Evolutionary conservation across 2,888 invertebrate genomes (phyloP).

Genomic region (Caradrina kadenii): DNA sequence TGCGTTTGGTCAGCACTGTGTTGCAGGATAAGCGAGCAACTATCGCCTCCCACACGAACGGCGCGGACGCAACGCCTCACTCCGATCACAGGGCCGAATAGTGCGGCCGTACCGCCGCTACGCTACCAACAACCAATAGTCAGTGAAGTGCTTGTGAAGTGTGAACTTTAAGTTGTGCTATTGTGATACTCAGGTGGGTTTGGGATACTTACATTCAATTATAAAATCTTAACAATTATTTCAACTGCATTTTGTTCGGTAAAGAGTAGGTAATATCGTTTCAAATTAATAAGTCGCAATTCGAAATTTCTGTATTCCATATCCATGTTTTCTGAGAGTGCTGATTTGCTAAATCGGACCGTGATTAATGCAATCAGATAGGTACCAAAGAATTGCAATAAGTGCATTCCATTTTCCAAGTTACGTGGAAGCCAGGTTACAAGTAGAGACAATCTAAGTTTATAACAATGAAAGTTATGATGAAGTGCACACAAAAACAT

Average conservation of each 20-base stretch:
- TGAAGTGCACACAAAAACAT: neutral
- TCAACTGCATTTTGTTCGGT: neutral
- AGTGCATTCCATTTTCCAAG: constrained; percentile 11
- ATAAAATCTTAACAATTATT: constrained; percentile 5
- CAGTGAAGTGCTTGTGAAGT: constrained; percentile 73
- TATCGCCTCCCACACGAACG: constrained; percentile 74
- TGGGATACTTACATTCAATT: constrained; percentile 13
- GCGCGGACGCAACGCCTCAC: constrained; percentile 84
- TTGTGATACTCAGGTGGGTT: constrained; percentile 78
- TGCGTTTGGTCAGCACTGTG: constrained; percentile 71
- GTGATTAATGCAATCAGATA: constrained; percentile 33
- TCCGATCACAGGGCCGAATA: constrained; percentile 77
- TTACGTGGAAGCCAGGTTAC: neutral
- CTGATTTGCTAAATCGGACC: constrained; percentile 7
- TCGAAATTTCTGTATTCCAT: constrained; percentile 51
- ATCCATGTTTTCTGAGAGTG: constrained; percentile 42
- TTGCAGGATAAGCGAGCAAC: constrained; percentile 80
- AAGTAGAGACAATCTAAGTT: neutral
- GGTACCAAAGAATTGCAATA: constrained; percentile 20
- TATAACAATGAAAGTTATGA: neutral
- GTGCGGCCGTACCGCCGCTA: constrained; percentile 78
- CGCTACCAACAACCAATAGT: constrained; percentile 72
- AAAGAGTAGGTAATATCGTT: constrained; percentile 4
- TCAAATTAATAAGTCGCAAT: constrained; percentile 54
- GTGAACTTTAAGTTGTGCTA: constrained; percentile 67